phyloP scores from a whole-genome alignment of 2,113 vertebrate species.

The Rhinolophus ferrumequinum region DNA sequence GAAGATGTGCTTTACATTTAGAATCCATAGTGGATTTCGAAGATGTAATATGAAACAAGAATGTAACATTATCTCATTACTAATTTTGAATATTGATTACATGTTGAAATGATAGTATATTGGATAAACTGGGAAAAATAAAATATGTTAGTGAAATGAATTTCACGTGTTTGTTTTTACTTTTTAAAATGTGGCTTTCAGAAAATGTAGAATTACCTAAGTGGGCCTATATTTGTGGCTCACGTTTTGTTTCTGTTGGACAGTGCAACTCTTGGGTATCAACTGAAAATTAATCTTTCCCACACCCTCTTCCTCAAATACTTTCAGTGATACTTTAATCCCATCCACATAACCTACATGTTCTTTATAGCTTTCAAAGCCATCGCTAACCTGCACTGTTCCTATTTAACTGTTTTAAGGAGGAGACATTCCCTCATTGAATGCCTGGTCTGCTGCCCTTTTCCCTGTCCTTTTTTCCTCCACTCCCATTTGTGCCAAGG shows the following conservation, averaged over 20 bases:
- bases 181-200: conserved; percentile 31
- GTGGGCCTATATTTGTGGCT: neutral
- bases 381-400: neutral
- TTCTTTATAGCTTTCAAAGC: neutral
- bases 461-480: neutral
- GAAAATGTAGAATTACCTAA: neutral
- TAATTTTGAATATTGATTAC: neutral
- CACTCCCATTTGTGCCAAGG: neutral
- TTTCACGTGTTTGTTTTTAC: neutral
- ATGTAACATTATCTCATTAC: neutral
- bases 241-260: neutral
- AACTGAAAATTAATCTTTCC: neutral
- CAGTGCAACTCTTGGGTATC: neutral
- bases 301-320: neutral
- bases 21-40: neutral
- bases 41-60: neutral
- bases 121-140: neutral
- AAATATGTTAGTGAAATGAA: neutral
- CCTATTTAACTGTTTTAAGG: neutral
- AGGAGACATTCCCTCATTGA: neutral
- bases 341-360: neutral
- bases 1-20: neutral
- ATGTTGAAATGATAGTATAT: neutral
- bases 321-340: neutral
- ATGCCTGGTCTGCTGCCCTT: neutral